Conservation (phyloP, 1,140 invertebrate genomes). For the Elymnias hypermnestra region DNA sequence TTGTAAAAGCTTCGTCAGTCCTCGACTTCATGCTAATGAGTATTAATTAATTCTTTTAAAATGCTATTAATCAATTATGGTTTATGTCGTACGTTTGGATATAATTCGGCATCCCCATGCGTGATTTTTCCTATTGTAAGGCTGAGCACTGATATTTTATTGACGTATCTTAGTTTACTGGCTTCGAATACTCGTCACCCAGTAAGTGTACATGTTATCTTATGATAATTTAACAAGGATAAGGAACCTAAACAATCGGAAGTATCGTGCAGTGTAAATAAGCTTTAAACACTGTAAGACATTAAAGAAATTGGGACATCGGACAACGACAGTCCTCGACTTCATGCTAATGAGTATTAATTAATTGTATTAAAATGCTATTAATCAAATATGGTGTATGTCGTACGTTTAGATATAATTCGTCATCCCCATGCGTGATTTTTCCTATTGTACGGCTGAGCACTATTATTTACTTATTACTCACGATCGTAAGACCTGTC, state of each 20-base stretch:
- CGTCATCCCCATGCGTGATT: background rate
- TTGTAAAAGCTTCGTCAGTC: too few species aligned
- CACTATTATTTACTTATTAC: background rate
- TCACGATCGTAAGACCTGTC: too few species aligned
- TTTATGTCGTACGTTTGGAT: slow-evolving; percentile 6
- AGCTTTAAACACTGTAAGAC: too few species aligned
- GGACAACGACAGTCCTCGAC: background rate
- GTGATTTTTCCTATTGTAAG: background rate
- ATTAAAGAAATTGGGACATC: background rate
- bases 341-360: slow-evolving; percentile 44
- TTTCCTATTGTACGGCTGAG: background rate
- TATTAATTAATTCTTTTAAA: slow-evolving; percentile 42
- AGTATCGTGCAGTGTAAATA: too few species aligned
- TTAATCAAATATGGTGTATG: slow-evolving; percentile 7
- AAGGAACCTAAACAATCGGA: too few species aligned
- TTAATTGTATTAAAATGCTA: slow-evolving; percentile 35
- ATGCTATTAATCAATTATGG: slow-evolving; percentile 12
- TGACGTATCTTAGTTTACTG: too few species aligned
- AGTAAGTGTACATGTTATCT: too few species aligned
- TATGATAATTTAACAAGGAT: too few species aligned
- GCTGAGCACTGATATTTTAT: background rate
- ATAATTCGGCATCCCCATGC: slow-evolving; percentile 1
- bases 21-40: slow-evolving; percentile 34
- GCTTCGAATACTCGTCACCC: too few species aligned
- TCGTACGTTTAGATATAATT: slow-evolving; percentile 9